Conservation (phyloP, 2,888 invertebrate genomes). For the Sabatieria punctata region DNA sequence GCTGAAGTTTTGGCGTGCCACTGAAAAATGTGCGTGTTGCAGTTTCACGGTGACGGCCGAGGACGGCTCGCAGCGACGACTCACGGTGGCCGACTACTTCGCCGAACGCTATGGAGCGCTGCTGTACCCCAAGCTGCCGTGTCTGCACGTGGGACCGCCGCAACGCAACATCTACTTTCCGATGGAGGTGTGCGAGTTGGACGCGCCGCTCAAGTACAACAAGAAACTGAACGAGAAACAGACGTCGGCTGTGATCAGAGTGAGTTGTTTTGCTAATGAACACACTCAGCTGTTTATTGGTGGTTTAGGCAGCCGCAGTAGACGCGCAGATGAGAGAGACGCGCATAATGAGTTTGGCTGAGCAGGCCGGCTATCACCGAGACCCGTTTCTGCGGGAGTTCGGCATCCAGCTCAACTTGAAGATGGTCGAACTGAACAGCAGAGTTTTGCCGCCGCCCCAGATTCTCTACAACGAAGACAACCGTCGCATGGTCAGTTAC, state of each 20-base stretch:
- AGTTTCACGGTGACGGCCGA: slow-evolving; percentile 17
- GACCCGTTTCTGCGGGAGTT: slow-evolving; percentile 15
- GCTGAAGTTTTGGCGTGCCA: background rate
- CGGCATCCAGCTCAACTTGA: slow-evolving; percentile 12
- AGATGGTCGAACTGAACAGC: slow-evolving; percentile 23
- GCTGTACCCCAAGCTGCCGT: slow-evolving; percentile 21
- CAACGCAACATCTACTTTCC: slow-evolving; percentile 23
- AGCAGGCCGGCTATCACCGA: slow-evolving; percentile 19
- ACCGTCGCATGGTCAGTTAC: background rate
- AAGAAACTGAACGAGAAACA: slow-evolving; percentile 24
- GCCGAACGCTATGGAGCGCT: slow-evolving; percentile 18
- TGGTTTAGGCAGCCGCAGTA: slow-evolving; percentile 20
- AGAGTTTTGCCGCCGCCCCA: slow-evolving; percentile 22
- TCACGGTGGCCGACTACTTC: slow-evolving; percentile 24
- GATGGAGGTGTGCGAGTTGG: slow-evolving; percentile 20
- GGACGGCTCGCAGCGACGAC: slow-evolving; percentile 10
- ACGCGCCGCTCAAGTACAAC: slow-evolving; percentile 22
- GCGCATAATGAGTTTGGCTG: slow-evolving; percentile 17
- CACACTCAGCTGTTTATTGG: background rate
- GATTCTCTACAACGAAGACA: slow-evolving; percentile 11
- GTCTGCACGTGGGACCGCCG: slow-evolving; percentile 25
- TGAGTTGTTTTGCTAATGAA: too few species aligned
- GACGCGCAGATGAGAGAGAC: slow-evolving; percentile 22
- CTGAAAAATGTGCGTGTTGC: too few species aligned
- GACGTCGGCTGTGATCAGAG: slow-evolving; percentile 7